phyloP scores from a whole-genome alignment of 2,888 invertebrate species.

The Megalurothrips usitatus region DNA sequence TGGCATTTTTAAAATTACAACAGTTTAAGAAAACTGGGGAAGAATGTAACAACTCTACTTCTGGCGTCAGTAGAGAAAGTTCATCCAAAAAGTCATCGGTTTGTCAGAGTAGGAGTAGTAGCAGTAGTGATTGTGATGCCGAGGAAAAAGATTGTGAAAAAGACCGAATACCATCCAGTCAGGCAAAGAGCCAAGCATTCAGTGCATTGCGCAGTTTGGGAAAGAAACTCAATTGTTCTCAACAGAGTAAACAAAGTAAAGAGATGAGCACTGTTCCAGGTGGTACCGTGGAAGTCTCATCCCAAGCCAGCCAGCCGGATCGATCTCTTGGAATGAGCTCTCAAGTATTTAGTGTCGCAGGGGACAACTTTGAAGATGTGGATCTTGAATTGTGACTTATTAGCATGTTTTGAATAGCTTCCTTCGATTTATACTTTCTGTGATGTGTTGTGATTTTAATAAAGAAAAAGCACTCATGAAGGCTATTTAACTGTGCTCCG shows the following conservation, averaged over 20 bases:
- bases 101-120: neutral
- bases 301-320: neutral
- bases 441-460: no score
- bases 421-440: no score
- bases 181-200: neutral
- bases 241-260: constrained; percentile 10
- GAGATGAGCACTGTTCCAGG: neutral
- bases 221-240: constrained; percentile 28
- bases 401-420: no score
- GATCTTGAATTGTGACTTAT: constrained; percentile 30
- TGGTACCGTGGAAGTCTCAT: constrained; percentile 24
- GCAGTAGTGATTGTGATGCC: neutral
- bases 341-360: constrained; percentile 12
- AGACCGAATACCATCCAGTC: neutral
- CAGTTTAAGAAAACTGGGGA: neutral
- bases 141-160: neutral
- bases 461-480: no score
- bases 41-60: neutral
- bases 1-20: neutral
- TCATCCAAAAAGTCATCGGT: no score
- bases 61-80: no score
- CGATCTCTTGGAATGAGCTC: neutral
- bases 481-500: no score
- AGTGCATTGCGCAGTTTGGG: neutral
- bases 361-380: constrained; percentile 32